A percentile compares a stretch with the other conserved stretches of the same genome.
These are phyloP conservation scores for Montipora cactus DNA, from an alignment of 64 coral and sea anemone species.

Conservation along the genomic window DNA sequence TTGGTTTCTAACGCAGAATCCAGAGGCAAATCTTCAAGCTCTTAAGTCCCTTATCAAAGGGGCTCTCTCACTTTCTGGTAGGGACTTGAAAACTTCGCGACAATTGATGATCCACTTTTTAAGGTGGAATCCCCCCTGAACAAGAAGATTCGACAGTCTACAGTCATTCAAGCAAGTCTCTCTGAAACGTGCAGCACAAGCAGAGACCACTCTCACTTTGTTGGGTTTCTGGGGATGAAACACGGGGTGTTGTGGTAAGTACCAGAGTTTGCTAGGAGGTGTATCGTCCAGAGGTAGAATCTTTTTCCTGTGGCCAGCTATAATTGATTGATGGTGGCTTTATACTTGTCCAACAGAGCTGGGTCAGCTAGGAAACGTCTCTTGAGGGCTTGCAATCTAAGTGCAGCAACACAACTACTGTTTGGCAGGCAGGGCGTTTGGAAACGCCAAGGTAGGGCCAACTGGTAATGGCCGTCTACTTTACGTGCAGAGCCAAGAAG, in stretches of 20 bases:
- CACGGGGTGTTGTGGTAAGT: constrained; percentile 49
- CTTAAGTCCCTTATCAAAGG: constrained; percentile 26
- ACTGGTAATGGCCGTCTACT: constrained; percentile 60
- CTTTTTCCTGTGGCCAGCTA: constrained; percentile 46
- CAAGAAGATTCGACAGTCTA: background rate
- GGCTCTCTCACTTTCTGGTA: constrained; percentile 30
- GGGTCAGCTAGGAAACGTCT: constrained; percentile 21
- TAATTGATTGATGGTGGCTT: constrained; percentile 17
- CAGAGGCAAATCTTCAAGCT: constrained; percentile 21
- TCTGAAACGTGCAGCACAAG: constrained; percentile 31
- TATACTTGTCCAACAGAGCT: constrained; percentile 47
- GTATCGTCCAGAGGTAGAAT: background rate
- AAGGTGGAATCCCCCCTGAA: constrained; percentile 5
- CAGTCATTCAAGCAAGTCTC: constrained; percentile 6
- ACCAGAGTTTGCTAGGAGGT: background rate
- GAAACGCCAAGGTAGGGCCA: constrained; percentile 53
- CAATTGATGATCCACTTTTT: constrained; percentile 25
- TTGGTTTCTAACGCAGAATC: constrained; percentile 48
- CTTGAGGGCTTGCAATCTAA: constrained; percentile 44
- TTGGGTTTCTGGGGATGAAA: constrained; percentile 36
- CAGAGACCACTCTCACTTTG: constrained; percentile 40
- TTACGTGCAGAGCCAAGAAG: constrained; percentile 8
- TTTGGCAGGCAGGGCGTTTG: constrained; percentile 35
- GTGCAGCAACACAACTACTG: constrained; percentile 50
- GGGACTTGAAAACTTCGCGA: constrained; percentile 1